Conservation (phyloP, 1,140 invertebrate species). For the Danaus melanippus region DNA sequence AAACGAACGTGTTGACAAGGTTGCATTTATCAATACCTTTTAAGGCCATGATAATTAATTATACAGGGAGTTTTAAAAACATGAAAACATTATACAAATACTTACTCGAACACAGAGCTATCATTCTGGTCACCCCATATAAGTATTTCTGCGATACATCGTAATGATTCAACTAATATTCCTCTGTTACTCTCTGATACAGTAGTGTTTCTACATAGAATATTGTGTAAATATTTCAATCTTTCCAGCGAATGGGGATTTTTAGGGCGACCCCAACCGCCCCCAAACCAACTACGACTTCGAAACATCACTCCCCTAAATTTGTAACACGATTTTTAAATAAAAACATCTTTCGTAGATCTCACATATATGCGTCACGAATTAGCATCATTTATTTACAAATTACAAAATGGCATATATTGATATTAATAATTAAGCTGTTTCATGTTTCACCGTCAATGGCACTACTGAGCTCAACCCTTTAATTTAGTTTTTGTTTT, state of each 20-base stretch:
- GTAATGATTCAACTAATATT: constrained; percentile 95
- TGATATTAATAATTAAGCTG: constrained; percentile 6
- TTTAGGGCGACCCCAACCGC: constrained; percentile 91
- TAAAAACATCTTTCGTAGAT: constrained; percentile 32
- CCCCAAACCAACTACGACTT: constrained; percentile 90
- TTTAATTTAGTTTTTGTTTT: constrained; percentile 21
- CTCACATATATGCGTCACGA: constrained; percentile 32
- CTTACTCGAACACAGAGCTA: constrained; percentile 98
- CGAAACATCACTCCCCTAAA: constrained; percentile 78
- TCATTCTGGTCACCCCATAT: constrained; percentile 99
- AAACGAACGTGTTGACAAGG: too few relatives aligned
- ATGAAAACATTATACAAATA: constrained; percentile 24
- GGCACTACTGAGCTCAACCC: background rate
- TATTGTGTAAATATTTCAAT: constrained; percentile 96
- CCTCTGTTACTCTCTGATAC: constrained; percentile 96
- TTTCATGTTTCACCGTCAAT: constrained; percentile 24
- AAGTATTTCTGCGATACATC: constrained; percentile 98
- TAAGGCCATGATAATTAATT: background rate
- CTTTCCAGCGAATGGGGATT: constrained; percentile 97
- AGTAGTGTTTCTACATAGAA: constrained; percentile 96
- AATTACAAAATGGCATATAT: background rate
- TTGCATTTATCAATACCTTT: too few relatives aligned
- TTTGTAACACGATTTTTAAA: constrained; percentile 19
- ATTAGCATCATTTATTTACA: constrained; percentile 21
- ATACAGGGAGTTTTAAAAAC: too few relatives aligned